These are phyloP conservation scores for Prunella strophiata DNA, from an alignment of 2,797 vertebrate species.

Conservation along the genomic window DNA sequence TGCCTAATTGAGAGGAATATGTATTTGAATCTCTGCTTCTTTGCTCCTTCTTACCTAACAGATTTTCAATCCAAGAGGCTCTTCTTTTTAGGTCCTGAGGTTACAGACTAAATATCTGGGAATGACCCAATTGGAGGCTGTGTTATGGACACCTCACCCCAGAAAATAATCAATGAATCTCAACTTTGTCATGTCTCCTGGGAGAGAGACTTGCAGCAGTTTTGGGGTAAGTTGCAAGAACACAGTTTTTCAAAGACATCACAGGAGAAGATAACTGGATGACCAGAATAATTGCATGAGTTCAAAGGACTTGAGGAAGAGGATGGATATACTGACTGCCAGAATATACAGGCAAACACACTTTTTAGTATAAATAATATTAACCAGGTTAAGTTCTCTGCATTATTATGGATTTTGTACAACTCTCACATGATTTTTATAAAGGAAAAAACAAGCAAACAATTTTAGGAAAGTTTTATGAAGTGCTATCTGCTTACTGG, in stretches of 20 bases:
- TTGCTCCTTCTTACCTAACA: background rate
- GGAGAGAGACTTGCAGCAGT: background rate
- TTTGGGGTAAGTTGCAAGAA: background rate
- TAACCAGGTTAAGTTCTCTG: background rate
- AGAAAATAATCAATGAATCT: background rate
- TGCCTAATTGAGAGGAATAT: background rate
- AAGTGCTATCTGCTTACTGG: background rate
- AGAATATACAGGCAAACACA: background rate
- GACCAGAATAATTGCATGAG: background rate
- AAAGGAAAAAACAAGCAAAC: background rate
- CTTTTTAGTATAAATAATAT: background rate
- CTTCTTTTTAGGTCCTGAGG: background rate
- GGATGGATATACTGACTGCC: background rate
- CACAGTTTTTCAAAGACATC: background rate
- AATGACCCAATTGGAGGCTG: background rate
- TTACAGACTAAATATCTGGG: background rate
- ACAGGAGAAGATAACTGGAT: background rate
- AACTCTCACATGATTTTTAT: background rate
- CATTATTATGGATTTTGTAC: background rate
- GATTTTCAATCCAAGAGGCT: background rate
- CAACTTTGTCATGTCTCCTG: background rate
- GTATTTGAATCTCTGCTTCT: background rate
- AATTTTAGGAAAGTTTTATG: background rate
- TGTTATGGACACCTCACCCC: background rate
- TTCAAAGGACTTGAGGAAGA: background rate